Conservation (phyloP, 1,140 invertebrate species). For the Lordiphosa mommai region DNA sequence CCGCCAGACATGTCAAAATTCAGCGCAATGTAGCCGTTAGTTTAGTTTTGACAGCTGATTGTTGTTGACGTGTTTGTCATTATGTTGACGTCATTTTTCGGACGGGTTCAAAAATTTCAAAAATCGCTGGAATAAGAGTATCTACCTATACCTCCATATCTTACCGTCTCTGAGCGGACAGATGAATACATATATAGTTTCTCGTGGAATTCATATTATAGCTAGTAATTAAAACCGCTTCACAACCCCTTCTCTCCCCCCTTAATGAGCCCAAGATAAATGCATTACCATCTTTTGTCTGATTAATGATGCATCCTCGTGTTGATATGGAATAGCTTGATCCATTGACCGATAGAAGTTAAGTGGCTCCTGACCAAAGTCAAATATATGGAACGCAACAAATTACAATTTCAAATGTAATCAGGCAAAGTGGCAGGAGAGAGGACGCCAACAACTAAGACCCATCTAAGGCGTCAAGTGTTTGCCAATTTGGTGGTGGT, state of each 20-base stretch:
- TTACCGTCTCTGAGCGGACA: too few species aligned
- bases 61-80: too few species aligned
- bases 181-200: not conserved
- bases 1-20: too few species aligned
- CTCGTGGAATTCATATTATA: too few species aligned
- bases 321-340: constrained; percentile 59
- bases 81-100: too few species aligned
- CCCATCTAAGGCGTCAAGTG: constrained; percentile 7
- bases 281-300: constrained; percentile 3
- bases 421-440: constrained; percentile 80
- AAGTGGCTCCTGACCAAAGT: constrained; percentile 30
- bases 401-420: constrained; percentile 80
- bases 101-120: too few species aligned
- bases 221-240: too few species aligned
- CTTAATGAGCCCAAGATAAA: not conserved
- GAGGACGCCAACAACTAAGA: constrained; percentile 10
- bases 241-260: not conserved
- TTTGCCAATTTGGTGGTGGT: constrained; percentile 23
- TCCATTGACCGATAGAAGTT: constrained; percentile 62
- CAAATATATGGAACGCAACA: constrained; percentile 47
- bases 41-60: too few species aligned
- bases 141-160: too few species aligned
- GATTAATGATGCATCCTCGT: constrained; percentile 45
- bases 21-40: too few species aligned
- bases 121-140: too few species aligned